phyloP scores from a whole-genome alignment of 2,888 invertebrate genomes.

The Dyspetes luteomarginatus region DNA sequence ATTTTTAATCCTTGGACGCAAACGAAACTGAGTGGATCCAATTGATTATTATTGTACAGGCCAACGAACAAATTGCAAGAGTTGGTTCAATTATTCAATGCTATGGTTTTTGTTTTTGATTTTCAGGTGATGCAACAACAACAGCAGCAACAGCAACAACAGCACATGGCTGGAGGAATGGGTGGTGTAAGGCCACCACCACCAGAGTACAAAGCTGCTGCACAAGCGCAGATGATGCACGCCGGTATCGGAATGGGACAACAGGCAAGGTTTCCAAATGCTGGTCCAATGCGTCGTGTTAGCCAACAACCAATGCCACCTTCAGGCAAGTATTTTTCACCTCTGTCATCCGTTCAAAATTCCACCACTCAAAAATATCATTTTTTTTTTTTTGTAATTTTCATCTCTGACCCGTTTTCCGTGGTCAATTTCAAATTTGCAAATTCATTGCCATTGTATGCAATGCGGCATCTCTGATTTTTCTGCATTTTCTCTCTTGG shows the following conservation, averaged over 20 bases:
- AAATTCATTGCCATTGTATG: constrained; percentile 31
- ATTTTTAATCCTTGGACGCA: no score
- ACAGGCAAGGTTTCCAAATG: constrained; percentile 84
- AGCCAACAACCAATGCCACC: constrained; percentile 90
- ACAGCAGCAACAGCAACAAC: constrained; percentile 84
- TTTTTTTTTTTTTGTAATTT: constrained; percentile 22
- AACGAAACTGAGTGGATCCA: no score
- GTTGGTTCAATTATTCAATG: background rate
- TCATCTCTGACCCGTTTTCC: background rate
- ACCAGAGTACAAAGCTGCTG: constrained; percentile 91
- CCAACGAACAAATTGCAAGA: background rate
- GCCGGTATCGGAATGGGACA: constrained; percentile 83
- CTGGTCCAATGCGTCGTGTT: constrained; percentile 86
- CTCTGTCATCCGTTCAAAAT: constrained; percentile 6
- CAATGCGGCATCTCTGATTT: constrained; percentile 46
- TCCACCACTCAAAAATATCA: no score
- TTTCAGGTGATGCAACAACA: constrained; percentile 80
- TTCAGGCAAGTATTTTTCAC: constrained; percentile 84
- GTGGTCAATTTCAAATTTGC: constrained; percentile 12
- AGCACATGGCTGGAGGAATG: constrained; percentile 79
- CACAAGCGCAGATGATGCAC: constrained; percentile 86
- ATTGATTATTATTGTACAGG: no score
- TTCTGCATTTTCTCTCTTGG: constrained; percentile 41
- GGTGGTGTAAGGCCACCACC: constrained; percentile 89
- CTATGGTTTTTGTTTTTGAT: constrained; percentile 27